Evolutionary conservation across 2,113 vertebrate species (phyloP).

Genomic region (Albula glossodonta): DNA sequence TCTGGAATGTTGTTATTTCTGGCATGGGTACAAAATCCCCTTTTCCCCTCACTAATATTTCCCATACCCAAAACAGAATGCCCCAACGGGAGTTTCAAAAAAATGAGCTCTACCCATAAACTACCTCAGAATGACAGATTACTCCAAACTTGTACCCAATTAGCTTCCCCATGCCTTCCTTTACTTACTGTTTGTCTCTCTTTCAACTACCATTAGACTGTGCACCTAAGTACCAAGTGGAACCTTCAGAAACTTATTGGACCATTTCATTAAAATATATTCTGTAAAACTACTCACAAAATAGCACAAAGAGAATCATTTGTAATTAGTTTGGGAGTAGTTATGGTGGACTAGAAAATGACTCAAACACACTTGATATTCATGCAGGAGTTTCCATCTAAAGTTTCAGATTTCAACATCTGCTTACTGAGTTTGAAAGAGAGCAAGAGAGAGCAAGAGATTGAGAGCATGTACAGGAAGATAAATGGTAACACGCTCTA

Average conservation of each 20-base stretch:
- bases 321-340: neutral
- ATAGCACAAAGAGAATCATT: neutral
- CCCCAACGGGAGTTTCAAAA: conserved; percentile 12
- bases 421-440: neutral
- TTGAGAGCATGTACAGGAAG: no score
- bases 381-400: neutral
- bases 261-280: neutral
- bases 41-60: conserved; percentile 40
- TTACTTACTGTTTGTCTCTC: neutral
- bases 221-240: neutral
- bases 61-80: conserved; percentile 47
- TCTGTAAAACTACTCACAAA: neutral
- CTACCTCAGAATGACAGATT: neutral
- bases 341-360: neutral
- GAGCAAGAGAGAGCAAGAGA: neutral
- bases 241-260: neutral
- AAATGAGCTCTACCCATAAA: neutral
- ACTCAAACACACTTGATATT: neutral
- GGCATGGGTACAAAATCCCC: conserved; percentile 34
- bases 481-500: neutral
- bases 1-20: conserved; percentile 33
- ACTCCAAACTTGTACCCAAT: neutral
- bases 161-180: neutral
- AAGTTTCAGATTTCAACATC: neutral
- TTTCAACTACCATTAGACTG: neutral